A percentile compares a stretch with the other conserved stretches of the same genome.
These are phyloP conservation scores for Pandemis corylana DNA, from an alignment of 2,888 invertebrate genomes.

Conservation along the genomic window DNA sequence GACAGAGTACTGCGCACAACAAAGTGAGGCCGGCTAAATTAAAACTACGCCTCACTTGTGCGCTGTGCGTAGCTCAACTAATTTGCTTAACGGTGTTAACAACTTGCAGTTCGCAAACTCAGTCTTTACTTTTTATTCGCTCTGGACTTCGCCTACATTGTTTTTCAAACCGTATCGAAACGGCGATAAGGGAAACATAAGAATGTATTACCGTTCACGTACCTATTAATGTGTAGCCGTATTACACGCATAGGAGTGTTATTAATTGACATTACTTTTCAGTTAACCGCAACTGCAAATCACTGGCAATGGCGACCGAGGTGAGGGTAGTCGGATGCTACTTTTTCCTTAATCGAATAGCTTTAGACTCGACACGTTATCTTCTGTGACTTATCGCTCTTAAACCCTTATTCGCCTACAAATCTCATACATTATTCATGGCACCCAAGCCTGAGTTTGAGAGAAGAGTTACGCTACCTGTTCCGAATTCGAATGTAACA, in stretches of 20 bases:
- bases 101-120: no score
- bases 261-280: background rate
- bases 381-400: slow-evolving; percentile 34
- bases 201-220: slow-evolving; percentile 6
- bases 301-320: background rate
- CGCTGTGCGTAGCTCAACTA: no score
- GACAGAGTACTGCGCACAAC: no score
- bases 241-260: slow-evolving; percentile 3
- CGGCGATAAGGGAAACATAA: slow-evolving; percentile 23
- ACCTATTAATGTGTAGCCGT: background rate
- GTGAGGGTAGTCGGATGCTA: slow-evolving; percentile 2
- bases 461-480: slow-evolving; percentile 47
- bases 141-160: background rate
- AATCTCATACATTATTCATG: slow-evolving; percentile 46
- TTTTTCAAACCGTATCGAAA: slow-evolving; percentile 9
- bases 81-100: no score
- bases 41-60: no score
- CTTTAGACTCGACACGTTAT: slow-evolving; percentile 16
- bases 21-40: no score
- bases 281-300: background rate
- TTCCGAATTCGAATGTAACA: slow-evolving; percentile 39
- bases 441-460: slow-evolving; percentile 37
- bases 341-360: slow-evolving; percentile 11
- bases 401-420: slow-evolving; percentile 32
- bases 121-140: no score